phyloP scores from a whole-genome alignment of 2,888 invertebrate species.

The Pharmacophagus antenor region DNA sequence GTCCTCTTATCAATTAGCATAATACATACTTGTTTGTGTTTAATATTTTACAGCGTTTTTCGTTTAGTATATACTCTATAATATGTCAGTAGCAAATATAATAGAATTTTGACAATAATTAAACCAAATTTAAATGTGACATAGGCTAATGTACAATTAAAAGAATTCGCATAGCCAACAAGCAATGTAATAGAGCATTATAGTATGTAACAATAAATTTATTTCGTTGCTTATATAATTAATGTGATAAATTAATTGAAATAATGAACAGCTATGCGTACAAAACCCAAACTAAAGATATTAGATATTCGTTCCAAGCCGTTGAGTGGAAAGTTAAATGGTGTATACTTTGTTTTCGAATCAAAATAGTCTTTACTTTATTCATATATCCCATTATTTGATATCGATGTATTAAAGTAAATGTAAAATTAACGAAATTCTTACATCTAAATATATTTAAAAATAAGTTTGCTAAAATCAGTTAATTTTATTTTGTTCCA shows the following conservation, averaged over 20 bases:
- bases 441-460: background rate
- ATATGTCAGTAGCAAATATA: too few relatives aligned
- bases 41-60: too few relatives aligned
- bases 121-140: too few relatives aligned
- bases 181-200: too few relatives aligned
- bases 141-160: too few relatives aligned
- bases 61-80: too few relatives aligned
- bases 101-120: too few relatives aligned
- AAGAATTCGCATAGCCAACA: too few relatives aligned
- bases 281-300: background rate
- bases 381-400: background rate
- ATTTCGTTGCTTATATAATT: background rate
- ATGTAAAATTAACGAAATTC: background rate
- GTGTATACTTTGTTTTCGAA: background rate
- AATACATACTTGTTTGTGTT: too few relatives aligned
- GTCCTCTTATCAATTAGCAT: too few relatives aligned
- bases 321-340: slow-evolving; percentile 22
- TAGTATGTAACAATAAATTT: too few relatives aligned
- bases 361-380: slow-evolving; percentile 4
- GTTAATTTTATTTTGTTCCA: too few relatives aligned
- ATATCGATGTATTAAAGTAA: background rate
- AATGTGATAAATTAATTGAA: background rate
- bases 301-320: background rate
- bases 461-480: background rate
- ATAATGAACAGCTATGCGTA: background rate